These are phyloP conservation scores for Peromyscus eremicus DNA, from an alignment of 2,797 vertebrate genomes.

Conservation along the genomic window DNA sequence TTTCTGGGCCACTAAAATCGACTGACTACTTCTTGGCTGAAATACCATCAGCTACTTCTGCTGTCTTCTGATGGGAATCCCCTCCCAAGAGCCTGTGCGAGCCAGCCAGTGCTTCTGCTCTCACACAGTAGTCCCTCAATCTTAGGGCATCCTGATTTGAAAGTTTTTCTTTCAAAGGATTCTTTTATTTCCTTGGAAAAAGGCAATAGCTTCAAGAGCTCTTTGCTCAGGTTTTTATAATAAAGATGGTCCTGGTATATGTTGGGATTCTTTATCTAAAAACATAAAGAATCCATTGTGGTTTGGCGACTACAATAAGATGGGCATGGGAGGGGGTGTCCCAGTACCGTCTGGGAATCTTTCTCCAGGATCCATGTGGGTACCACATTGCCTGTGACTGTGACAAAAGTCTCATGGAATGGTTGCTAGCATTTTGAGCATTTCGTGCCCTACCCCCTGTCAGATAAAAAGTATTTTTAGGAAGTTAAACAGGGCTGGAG, in stretches of 20 bases:
- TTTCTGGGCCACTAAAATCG: conserved; percentile 12
- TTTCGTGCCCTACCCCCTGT: background rate
- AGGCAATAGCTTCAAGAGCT: background rate
- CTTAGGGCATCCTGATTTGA: conserved; percentile 9
- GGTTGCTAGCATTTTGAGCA: background rate
- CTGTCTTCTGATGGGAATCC: background rate
- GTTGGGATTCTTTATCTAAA: conserved; percentile 52
- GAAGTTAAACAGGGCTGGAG: background rate
- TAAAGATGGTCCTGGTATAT: conserved; percentile 15
- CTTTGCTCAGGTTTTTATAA: conserved; percentile 55
- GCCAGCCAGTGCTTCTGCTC: background rate
- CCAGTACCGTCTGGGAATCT: background rate
- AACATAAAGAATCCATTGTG: background rate
- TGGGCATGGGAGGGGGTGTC: background rate
- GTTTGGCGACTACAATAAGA: background rate
- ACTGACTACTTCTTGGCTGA: background rate
- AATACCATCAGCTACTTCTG: background rate
- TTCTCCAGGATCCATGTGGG: background rate
- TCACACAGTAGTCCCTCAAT: background rate
- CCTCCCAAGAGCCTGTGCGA: background rate
- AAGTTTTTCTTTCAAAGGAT: conserved; percentile 23
- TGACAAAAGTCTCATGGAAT: background rate
- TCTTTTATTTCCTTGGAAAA: conserved; percentile 27
- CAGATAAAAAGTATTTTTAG: background rate
- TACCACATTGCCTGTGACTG: background rate